A percentile compares a stretch with the other conserved stretches of the same genome.
phyloP scores from a whole-genome alignment of 2,113 vertebrate genomes.

The Eurystomus gularis region DNA sequence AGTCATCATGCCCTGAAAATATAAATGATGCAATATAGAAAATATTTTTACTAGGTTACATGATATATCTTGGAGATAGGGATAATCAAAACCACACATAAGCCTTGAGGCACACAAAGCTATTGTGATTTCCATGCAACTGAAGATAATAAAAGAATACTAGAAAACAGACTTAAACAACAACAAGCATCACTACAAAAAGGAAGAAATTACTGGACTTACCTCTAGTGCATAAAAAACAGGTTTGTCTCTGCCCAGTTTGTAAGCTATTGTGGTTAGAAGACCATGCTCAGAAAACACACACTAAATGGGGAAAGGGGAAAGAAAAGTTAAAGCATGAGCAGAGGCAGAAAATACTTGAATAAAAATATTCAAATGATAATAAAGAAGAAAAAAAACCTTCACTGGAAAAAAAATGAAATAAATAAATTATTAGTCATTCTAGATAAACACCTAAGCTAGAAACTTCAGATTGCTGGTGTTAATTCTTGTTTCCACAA shows the following conservation, averaged over 20 bases:
- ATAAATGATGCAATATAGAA: neutral
- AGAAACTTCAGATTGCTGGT: neutral
- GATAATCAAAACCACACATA: neutral
- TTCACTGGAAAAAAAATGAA: neutral
- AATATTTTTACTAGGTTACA: neutral
- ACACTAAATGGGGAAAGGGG: conserved; percentile 62
- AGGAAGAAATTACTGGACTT: conserved; percentile 10
- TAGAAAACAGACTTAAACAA: neutral
- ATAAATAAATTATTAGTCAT: neutral
- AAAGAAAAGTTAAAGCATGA: neutral
- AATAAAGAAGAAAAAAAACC: neutral
- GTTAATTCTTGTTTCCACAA: neutral
- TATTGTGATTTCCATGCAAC: neutral
- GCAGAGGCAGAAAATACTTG: neutral
- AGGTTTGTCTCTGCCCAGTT: conserved; percentile 85
- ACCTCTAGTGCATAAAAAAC: conserved; percentile 91
- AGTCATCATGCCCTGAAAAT: neutral
- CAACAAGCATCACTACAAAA: neutral
- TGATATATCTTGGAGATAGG: neutral
- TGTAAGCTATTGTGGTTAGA: conserved; percentile 92
- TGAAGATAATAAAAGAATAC: neutral
- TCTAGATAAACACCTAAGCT: neutral
- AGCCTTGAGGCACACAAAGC: neutral
- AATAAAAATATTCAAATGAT: neutral
- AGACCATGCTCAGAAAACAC: conserved; percentile 92